Evolutionary conservation across 2,888 invertebrate species (phyloP).

Genomic region (Idaea aversata): DNA sequence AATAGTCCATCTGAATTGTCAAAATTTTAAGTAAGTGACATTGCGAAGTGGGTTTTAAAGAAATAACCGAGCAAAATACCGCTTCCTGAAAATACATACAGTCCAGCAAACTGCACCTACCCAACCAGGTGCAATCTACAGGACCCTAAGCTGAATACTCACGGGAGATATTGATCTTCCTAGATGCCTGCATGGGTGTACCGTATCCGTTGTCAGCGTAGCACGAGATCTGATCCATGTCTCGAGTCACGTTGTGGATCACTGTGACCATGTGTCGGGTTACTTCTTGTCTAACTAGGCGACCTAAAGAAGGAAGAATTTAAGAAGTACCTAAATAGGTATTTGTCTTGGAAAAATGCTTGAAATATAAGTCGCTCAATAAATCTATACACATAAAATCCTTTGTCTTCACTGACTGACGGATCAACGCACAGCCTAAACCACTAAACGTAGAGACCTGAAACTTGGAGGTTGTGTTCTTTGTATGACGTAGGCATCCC

Average conservation of each 20-base stretch:
- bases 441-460: too few relatives aligned
- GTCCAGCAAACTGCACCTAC: background rate
- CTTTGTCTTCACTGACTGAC: too few relatives aligned
- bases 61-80: too few relatives aligned
- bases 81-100: background rate
- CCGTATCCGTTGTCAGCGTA: conserved; percentile 94
- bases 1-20: too few relatives aligned
- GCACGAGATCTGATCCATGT: conserved; percentile 92
- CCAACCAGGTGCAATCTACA: background rate
- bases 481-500: too few relatives aligned
- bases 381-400: too few relatives aligned
- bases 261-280: conserved; percentile 92
- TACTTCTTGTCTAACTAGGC: conserved; percentile 89
- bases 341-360: too few relatives aligned
- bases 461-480: too few relatives aligned
- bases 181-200: conserved; percentile 91
- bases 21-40: too few relatives aligned
- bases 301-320: conserved; percentile 53
- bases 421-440: too few relatives aligned
- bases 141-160: conserved; percentile 53
- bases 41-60: too few relatives aligned
- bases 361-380: too few relatives aligned
- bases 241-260: conserved; percentile 90
- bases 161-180: conserved; percentile 91
- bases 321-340: background rate